Conservation (phyloP, 30 jellyfish, hydroid and myxozoan genomes). For the Aurelia aurita complex sp. Pacific region DNA sequence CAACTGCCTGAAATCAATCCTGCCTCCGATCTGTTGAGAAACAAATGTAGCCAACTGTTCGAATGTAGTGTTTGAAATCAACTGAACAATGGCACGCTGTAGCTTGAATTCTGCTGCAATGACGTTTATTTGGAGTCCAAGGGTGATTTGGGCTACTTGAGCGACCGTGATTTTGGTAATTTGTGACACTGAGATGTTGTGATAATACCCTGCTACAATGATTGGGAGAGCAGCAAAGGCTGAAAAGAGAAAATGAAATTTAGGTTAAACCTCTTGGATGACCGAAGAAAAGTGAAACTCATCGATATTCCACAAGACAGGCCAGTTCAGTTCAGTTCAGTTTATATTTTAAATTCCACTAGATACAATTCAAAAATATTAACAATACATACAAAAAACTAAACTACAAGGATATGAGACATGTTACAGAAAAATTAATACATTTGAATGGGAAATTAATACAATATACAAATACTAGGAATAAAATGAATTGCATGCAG, state of each 20-base stretch:
- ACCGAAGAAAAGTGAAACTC: too few relatives aligned
- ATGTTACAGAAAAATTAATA: too few relatives aligned
- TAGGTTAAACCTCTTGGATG: too few relatives aligned
- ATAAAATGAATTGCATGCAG: too few relatives aligned
- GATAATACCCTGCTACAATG: slow-evolving; percentile 17
- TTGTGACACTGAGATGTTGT: not conserved
- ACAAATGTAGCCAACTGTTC: not conserved
- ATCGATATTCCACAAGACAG: too few relatives aligned
- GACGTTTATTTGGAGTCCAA: slow-evolving; percentile 18
- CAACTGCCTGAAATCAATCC: slow-evolving; percentile 10
- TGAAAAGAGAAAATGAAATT: not conserved
- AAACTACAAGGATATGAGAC: too few relatives aligned
- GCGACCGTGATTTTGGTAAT: not conserved
- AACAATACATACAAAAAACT: too few relatives aligned
- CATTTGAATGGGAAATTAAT: too few relatives aligned
- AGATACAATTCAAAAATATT: too few relatives aligned
- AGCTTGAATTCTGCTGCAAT: slow-evolving; percentile 8
- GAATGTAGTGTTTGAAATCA: not conserved
- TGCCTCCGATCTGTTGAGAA: not conserved
- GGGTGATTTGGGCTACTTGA: not conserved
- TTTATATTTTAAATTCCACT: too few relatives aligned
- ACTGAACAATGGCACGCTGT: not conserved
- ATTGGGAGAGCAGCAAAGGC: slow-evolving; percentile 26
- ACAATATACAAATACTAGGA: too few relatives aligned
- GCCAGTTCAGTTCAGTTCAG: too few relatives aligned